phyloP scores from a whole-genome alignment of 2,113 vertebrate species.

The Mastomys coucha region DNA sequence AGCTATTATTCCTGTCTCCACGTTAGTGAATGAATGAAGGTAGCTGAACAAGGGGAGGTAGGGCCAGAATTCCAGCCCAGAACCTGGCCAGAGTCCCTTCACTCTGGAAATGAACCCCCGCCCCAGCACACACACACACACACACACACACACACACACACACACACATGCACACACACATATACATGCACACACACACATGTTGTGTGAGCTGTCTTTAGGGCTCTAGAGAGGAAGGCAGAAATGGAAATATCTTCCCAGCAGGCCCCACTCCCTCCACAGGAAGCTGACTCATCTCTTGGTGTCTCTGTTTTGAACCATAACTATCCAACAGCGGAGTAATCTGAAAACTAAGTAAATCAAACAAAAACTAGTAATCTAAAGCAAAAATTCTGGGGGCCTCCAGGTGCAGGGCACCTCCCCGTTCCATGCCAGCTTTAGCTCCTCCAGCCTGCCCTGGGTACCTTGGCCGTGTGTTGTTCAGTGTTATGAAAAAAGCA shows the following conservation, averaged over 20 bases:
- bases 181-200: neutral
- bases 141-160: no score
- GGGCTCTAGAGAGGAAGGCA: neutral
- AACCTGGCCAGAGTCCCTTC: neutral
- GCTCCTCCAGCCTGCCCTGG: rapidly evolving
- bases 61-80: neutral
- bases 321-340: constrained; percentile 16
- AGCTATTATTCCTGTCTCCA: neutral
- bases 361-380: constrained; percentile 6
- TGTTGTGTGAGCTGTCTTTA: neutral
- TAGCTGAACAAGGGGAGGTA: neutral
- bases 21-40: neutral
- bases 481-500: neutral
- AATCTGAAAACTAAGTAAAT: constrained; percentile 36
- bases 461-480: no score
- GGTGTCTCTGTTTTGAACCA: constrained; percentile 61
- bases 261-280: constrained; percentile 54
- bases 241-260: constrained; percentile 42
- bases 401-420: neutral
- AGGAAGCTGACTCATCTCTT: constrained; percentile 80
- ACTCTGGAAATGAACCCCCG: neutral
- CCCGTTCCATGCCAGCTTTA: neutral
- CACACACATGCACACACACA: no score
- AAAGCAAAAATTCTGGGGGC: neutral
- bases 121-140: neutral